Evolutionary conservation across 2,797 vertebrate genomes (phyloP), one percentile per base, ranked within the genome.

Genomic region (Neoniphon sammara): DNA sequence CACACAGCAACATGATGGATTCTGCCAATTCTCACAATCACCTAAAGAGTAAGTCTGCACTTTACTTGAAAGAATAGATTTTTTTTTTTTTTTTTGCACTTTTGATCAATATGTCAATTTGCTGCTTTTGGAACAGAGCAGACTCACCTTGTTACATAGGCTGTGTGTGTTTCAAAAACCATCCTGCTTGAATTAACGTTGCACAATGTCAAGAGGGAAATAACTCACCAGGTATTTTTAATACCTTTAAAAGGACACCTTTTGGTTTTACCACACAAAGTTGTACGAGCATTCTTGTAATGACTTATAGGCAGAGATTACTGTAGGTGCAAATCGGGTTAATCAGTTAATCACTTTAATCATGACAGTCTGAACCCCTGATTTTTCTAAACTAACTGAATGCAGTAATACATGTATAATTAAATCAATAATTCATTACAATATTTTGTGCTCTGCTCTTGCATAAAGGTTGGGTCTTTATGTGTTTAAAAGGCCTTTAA

Each of bases 401-500:
- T 17, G 15, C 44, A 46, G 44, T 46, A 46, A 52, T 52, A 1
- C 15, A 6, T 0, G 36, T 39, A 39, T 3, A 39, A 54, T 4
- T 50, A 9, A 70, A 66, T 62, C 54, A 57, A 66, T 75, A 58
- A 49, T 46, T 17, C 5, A 30, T 18, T 9, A n/a, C 2, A n/a
- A 57, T 34, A 57, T 57, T 18, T 18, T n/a, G 25, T 31, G 2
- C 11, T 12, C 23, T 47, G 53, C 34, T 66, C 14, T 75, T 77
- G 54, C 0, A 5, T 50, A 77, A 77, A 31, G 52, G 25, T 64
- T 39, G 14, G 20, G n/a, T 52, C 30, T 75, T 63, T 73, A 50
- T 77, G 63, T 75, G 52, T 78, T 79, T 68, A 73, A 20, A 66
- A 60, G 50, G 50, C 58, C 39, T 52, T 36, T 50, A 81, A 83